A percentile compares a stretch with the other conserved stretches of the same genome.
Evolutionary conservation across 1,140 invertebrate species (phyloP).

Genomic region (Globodera rostochiensis): DNA sequence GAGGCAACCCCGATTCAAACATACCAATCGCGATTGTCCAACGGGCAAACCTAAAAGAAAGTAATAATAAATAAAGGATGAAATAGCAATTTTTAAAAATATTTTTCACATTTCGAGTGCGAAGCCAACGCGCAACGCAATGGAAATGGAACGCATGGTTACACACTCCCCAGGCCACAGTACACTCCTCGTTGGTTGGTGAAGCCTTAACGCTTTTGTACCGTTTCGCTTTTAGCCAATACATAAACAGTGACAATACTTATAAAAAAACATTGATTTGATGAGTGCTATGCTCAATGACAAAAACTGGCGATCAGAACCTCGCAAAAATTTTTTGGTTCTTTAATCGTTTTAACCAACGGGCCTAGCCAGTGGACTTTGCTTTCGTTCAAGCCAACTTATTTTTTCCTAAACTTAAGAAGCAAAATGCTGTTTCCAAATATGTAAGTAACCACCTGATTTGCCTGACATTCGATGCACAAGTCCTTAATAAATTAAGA

Average conservation of each 20-base stretch:
- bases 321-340: no score
- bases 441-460: slow-evolving; percentile 72
- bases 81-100: background rate
- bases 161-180: slow-evolving; percentile 98
- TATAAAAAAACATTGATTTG: no score
- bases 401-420: no score
- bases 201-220: slow-evolving; percentile 30
- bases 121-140: slow-evolving; percentile 97
- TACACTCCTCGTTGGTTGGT: slow-evolving; percentile 81
- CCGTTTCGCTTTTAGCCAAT: background rate
- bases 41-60: slow-evolving; percentile 79
- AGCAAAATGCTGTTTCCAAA: no score
- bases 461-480: slow-evolving; percentile 99
- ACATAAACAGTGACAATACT: no score
- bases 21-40: slow-evolving; percentile 99
- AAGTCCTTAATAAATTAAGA: slow-evolving; percentile 72
- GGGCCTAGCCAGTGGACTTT: no score
- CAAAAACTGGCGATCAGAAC: no score
- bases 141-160: slow-evolving; percentile 99
- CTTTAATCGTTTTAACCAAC: no score
- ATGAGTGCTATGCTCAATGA: no score
- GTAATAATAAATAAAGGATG: background rate
- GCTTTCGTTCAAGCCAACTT: no score
- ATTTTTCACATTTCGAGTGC: slow-evolving; percentile 79
- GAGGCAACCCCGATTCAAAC: no score